Evolutionary conservation across 2,888 invertebrate species (phyloP).

Genomic region (Pseudococcus viburni): DNA sequence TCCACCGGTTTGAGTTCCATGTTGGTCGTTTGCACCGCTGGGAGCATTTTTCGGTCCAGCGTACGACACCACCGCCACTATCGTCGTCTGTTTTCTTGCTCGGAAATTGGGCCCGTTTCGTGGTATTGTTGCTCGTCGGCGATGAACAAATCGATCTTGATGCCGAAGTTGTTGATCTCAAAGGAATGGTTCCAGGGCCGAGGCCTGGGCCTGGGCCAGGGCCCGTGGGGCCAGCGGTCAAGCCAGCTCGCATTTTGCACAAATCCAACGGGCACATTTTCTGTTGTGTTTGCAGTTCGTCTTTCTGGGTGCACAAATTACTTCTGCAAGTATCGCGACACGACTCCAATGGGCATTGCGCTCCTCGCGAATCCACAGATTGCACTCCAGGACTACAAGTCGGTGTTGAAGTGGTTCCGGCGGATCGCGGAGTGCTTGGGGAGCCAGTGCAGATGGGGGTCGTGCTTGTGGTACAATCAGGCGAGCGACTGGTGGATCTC

Average conservation of each 20-base stretch:
- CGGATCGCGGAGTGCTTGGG: background rate
- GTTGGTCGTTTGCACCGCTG: slow-evolving; percentile 23
- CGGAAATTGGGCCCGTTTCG: slow-evolving; percentile 14
- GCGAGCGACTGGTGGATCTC: background rate
- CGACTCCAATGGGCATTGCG: background rate
- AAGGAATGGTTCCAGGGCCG: background rate
- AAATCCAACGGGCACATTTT: slow-evolving; percentile 24
- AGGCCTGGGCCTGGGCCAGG: too few relatives aligned
- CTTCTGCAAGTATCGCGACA: background rate
- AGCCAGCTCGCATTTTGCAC: slow-evolving; percentile 16
- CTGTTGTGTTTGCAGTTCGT: background rate
- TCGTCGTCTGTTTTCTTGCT: slow-evolving; percentile 51
- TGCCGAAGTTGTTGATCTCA: background rate
- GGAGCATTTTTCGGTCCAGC: slow-evolving; percentile 59
- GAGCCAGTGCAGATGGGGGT: background rate
- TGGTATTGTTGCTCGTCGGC: background rate
- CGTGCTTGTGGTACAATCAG: background rate
- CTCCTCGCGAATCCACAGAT: slow-evolving; percentile 28
- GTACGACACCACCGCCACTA: slow-evolving; percentile 52
- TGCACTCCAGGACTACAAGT: slow-evolving; percentile 5
- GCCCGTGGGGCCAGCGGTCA: background rate
- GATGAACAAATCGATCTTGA: slow-evolving; percentile 26
- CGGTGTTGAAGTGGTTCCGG: background rate
- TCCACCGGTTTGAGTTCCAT: slow-evolving; percentile 56
- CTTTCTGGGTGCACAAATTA: background rate